A percentile compares a stretch with the other conserved stretches of the same genome.
Conservation (phyloP, 2,888 invertebrate species). For the Syritta pipiens region DNA sequence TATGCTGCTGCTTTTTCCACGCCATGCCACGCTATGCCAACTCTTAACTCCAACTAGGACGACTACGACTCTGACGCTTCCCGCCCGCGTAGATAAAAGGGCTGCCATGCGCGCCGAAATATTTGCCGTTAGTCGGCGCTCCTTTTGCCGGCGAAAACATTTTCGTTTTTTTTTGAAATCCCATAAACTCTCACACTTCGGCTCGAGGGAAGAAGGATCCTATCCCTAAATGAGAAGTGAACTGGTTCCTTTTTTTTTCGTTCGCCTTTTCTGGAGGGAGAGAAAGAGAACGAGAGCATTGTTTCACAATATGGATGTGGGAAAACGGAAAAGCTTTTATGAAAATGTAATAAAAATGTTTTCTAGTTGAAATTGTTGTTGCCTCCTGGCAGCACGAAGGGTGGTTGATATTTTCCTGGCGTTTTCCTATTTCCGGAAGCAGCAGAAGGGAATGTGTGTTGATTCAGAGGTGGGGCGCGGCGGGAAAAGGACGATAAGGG, state of each 20-base stretch:
- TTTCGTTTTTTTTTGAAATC: too few species aligned
- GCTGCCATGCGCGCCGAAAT: slow-evolving; percentile 57
- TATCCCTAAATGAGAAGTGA: too few species aligned
- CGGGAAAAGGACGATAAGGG: slow-evolving; percentile 27
- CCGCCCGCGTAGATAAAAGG: slow-evolving; percentile 40
- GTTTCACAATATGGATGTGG: slow-evolving; percentile 53
- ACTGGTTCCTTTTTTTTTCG: background rate
- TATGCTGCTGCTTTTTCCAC: too few species aligned
- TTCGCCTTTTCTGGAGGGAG: background rate
- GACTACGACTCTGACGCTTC: too few species aligned
- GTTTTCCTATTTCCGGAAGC: slow-evolving; percentile 45
- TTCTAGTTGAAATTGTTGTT: slow-evolving; percentile 50
- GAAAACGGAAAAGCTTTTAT: slow-evolving; percentile 61
- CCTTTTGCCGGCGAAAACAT: slow-evolving; percentile 34
- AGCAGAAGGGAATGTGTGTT: background rate
- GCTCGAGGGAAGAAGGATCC: background rate
- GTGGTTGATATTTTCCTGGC: slow-evolving; percentile 29
- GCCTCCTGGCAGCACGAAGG: background rate
- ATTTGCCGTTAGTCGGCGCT: slow-evolving; percentile 42
- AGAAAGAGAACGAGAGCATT: slow-evolving; percentile 33
- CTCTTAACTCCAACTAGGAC: too few species aligned
- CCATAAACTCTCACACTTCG: slow-evolving; percentile 42
- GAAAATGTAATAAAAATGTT: slow-evolving; percentile 62
- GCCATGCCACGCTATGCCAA: too few species aligned
- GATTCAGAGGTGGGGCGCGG: background rate